A percentile compares a stretch with the other conserved stretches of the same genome.
These are phyloP conservation scores for Chaetorhynchus papuensis DNA, from an alignment of 2,113 vertebrate species.

Conservation along the genomic window DNA sequence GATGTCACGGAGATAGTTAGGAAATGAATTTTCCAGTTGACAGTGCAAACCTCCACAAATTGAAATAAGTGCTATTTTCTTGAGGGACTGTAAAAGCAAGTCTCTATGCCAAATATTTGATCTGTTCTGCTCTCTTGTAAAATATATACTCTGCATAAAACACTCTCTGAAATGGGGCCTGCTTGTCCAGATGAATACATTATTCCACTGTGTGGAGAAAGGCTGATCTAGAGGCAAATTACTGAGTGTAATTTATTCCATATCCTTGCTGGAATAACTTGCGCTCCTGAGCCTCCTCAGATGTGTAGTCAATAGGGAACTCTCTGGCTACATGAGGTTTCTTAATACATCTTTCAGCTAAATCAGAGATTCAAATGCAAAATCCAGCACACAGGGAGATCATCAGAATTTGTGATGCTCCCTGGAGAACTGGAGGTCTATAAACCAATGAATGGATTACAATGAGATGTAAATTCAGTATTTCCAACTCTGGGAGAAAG, in stretches of 20 bases:
- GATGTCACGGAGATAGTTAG: neutral
- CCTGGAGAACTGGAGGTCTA: slow-evolving; percentile 36
- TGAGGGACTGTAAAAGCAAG: slow-evolving; percentile 22
- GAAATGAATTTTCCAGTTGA: neutral
- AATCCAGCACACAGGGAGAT: slow-evolving; percentile 44
- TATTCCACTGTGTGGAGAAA: slow-evolving; percentile 38
- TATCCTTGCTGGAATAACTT: slow-evolving; percentile 54
- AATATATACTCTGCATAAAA: slow-evolving; percentile 17
- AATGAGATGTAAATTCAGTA: slow-evolving; percentile 8
- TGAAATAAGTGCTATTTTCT: slow-evolving; percentile 14
- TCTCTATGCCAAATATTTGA: slow-evolving; percentile 42
- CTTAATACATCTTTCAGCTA: slow-evolving; percentile 57
- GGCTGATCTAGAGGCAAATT: slow-evolving; percentile 48
- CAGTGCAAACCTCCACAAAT: neutral
- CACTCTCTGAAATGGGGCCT: slow-evolving; percentile 4
- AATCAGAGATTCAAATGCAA: slow-evolving; percentile 60
- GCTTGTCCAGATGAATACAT: slow-evolving; percentile 47
- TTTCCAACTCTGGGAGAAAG: slow-evolving; percentile 16
- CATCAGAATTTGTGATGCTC: slow-evolving; percentile 46
- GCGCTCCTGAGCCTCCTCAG: slow-evolving; percentile 21
- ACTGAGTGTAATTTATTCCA: slow-evolving; percentile 37
- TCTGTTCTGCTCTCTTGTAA: slow-evolving; percentile 21
- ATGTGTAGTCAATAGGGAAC: slow-evolving; percentile 49
- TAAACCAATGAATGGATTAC: slow-evolving; percentile 65
- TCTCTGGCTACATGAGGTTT: slow-evolving; percentile 45